Base-by-base conservation (phyloP, 2,113 vertebrate genomes). In the Pollachius pollachius region DNA sequence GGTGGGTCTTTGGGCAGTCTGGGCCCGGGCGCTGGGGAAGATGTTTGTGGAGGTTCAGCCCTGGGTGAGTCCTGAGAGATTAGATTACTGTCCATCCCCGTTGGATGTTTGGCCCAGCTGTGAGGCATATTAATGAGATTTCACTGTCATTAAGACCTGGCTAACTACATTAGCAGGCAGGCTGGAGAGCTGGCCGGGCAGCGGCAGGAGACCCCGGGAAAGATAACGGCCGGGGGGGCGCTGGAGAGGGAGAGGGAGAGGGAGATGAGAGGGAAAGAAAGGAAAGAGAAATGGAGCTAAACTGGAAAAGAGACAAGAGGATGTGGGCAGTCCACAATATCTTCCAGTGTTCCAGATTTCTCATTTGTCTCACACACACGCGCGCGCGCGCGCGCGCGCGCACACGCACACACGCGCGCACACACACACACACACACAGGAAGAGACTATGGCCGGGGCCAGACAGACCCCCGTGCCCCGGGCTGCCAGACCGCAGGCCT, bases 81-180 rank as follows among this genome's bases (percentile, higher is more conserved):
- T 85, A 79, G 87, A 92, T 92, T 90, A 90, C 80, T 77, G 67
- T 87, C 84, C 84, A 81, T 88, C 82, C 87, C 83, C 76, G 85
- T 87, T 88, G 85, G 89, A 90, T 82, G 87, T 79, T 74, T 82
- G 79, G 81, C 75, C 85, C 84, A 87, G 86, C 86, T 90, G 89
- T 82, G 84, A 89, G 81, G 88, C 88, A 92, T 90, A 91, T 92
- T 92, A 90, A 92, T 92, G 80, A 92, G 85, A 92, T 89, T 91
- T 89, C 78, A 70, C 80, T 73, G 77, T 89, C 89, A 89, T 92
- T 92, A 91, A 83, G 81, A 70, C 76, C 65, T 71, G 61, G 84
- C 79, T 90, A 89, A 89, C 82, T 59, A 69, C 81, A 87, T 92
- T 91, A 91, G 82, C 84, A 72, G 81, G 77, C 87, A 78, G 85